These are phyloP conservation scores for Eupeodes luniger DNA, from an alignment of 2,888 invertebrate species.

Conservation along the genomic window DNA sequence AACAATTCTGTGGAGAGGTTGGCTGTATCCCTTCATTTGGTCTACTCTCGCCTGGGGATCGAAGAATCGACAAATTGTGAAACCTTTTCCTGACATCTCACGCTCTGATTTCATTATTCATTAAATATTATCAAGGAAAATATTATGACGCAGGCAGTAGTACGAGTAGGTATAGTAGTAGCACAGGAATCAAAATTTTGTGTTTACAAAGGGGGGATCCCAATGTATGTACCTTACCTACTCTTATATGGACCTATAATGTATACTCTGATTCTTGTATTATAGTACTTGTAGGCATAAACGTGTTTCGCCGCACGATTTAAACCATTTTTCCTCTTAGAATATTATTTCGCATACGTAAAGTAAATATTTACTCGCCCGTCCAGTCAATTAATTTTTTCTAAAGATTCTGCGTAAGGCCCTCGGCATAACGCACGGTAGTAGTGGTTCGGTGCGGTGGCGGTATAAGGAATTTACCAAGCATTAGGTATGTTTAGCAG, in stretches of 20 bases:
- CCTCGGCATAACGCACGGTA: background rate
- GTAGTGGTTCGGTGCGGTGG: background rate
- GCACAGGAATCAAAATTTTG: conserved; percentile 55
- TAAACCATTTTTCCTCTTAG: conserved; percentile 61
- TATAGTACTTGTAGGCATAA: conserved; percentile 50
- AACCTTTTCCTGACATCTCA: conserved; percentile 75
- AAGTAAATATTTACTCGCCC: conserved; percentile 68
- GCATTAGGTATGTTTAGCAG: background rate
- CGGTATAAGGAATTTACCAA: conserved; percentile 17
- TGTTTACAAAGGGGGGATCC: conserved; percentile 66
- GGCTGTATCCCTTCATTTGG: conserved; percentile 58
- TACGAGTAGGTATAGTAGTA: background rate
- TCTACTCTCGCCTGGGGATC: conserved; percentile 67
- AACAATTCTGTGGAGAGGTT: conserved; percentile 61
- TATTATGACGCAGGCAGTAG: conserved; percentile 68
- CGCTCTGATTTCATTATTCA: conserved; percentile 73
- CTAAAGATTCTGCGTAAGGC: conserved; percentile 45
- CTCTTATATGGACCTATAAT: no score
- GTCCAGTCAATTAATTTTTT: conserved; percentile 75
- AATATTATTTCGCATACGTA: conserved; percentile 65
- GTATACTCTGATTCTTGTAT: background rate
- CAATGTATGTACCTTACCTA: conserved; percentile 35
- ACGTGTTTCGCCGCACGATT: conserved; percentile 64
- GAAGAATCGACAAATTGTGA: conserved; percentile 71
- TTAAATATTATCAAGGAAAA: conserved; percentile 74